A percentile compares a stretch with the other conserved stretches of the same genome.
These are phyloP conservation scores for Esox niger DNA, from an alignment of 2,113 vertebrate species.

Conservation along the genomic window DNA sequence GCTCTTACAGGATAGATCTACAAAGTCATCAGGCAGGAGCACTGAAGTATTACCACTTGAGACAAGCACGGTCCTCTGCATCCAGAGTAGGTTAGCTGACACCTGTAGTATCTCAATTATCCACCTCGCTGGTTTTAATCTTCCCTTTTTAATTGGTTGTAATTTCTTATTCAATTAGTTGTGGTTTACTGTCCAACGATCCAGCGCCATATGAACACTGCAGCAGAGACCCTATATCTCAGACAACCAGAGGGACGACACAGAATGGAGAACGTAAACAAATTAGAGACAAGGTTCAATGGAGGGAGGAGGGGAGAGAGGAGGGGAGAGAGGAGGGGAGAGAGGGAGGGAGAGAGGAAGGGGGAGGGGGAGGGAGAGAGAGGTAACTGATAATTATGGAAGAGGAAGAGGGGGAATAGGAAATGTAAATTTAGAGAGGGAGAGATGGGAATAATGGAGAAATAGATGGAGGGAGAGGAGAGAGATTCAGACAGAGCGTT, in stretches of 20 bases:
- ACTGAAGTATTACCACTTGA: too few relatives aligned
- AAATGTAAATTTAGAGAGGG: neutral
- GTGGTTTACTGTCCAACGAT: slow-evolving; percentile 38
- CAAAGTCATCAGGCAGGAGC: neutral
- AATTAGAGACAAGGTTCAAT: too few relatives aligned
- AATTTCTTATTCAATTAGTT: slow-evolving; percentile 64
- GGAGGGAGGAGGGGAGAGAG: slow-evolving; percentile 29
- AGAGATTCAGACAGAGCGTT: slow-evolving; percentile 41
- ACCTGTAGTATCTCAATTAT: slow-evolving; percentile 58
- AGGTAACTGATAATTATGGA: slow-evolving; percentile 40
- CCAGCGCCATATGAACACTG: slow-evolving; percentile 17
- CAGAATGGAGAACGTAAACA: neutral
- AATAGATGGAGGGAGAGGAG: neutral
- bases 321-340: slow-evolving; percentile 31
- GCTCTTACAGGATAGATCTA: neutral
- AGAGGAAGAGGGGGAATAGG: slow-evolving; percentile 13
- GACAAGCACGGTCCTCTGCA: too few relatives aligned
- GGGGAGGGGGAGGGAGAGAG: slow-evolving; percentile 21
- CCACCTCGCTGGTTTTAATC: slow-evolving; percentile 50
- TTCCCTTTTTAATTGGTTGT: slow-evolving; percentile 54
- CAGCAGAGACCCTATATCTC: neutral
- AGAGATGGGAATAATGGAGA: neutral
- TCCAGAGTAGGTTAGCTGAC: slow-evolving; percentile 13
- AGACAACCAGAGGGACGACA: neutral
- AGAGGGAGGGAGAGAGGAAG: slow-evolving; percentile 35